These are phyloP conservation scores for Dryas iulia DNA, from an alignment of 1,140 invertebrate genomes.

Conservation along the genomic window DNA sequence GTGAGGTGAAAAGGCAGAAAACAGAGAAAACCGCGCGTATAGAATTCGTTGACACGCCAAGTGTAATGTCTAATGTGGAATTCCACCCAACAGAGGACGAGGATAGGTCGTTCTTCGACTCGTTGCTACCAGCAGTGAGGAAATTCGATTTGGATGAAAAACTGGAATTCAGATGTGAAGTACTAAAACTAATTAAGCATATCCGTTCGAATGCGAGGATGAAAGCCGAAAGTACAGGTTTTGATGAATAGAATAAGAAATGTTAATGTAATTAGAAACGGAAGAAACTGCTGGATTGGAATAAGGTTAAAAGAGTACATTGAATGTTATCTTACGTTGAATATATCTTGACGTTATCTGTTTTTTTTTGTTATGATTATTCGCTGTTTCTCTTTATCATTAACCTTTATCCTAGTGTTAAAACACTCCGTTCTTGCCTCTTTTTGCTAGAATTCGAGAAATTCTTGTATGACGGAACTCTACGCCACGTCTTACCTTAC, in stretches of 20 bases:
- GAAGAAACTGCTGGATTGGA: not conserved
- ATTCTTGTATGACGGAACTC: too few species aligned
- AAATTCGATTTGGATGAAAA: constrained; percentile 54
- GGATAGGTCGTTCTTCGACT: constrained; percentile 57
- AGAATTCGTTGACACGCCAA: constrained; percentile 43
- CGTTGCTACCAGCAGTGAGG: constrained; percentile 49
- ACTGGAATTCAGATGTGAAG: constrained; percentile 52
- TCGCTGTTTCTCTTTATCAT: too few species aligned
- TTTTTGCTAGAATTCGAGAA: too few species aligned
- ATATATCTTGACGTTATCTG: not conserved
- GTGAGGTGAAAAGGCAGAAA: constrained; percentile 42
- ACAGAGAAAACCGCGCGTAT: constrained; percentile 36
- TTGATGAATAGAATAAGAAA: not conserved
- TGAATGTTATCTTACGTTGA: not conserved
- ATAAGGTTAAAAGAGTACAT: not conserved
- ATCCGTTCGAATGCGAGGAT: constrained; percentile 29
- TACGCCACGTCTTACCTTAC: too few species aligned
- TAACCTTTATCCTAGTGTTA: too few species aligned
- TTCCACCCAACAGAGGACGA: constrained; percentile 35
- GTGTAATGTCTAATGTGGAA: not conserved
- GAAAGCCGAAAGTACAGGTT: not conserved
- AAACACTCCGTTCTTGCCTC: too few species aligned
- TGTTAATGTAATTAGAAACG: not conserved
- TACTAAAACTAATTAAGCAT: constrained; percentile 46
- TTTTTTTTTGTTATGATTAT: too few species aligned